Evolutionary conservation across 2,113 vertebrate species (phyloP).

Genomic region (Brachypodius melanocephalos): DNA sequence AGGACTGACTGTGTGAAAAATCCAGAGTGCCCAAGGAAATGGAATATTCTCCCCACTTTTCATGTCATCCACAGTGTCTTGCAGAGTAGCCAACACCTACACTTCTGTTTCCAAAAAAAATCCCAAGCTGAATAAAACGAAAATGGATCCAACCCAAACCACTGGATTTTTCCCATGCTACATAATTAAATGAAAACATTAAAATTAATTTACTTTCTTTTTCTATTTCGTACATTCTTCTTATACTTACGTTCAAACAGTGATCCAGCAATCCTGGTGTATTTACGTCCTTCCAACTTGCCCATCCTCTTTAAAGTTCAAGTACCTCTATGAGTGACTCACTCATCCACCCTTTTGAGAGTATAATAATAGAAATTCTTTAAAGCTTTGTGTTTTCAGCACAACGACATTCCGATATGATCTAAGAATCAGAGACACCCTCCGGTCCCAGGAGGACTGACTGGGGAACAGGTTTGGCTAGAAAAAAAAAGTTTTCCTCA

Average conservation of each 20-base stretch:
- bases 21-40: neutral
- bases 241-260: neutral
- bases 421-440: conserved; percentile 59
- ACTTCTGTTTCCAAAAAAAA: neutral
- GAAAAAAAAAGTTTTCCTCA: conserved; percentile 51
- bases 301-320: conserved; percentile 52
- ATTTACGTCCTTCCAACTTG: neutral
- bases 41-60: neutral
- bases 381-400: conserved; percentile 26
- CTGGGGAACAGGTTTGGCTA: conserved; percentile 62
- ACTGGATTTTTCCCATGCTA: neutral
- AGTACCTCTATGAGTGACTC: conserved; percentile 30
- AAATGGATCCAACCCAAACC: neutral
- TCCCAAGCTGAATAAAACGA: neutral
- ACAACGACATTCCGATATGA: conserved; percentile 31
- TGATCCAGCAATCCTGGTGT: neutral
- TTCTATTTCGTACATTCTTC: neutral
- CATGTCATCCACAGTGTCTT: neutral
- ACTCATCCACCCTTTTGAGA: conserved; percentile 15
- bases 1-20: neutral
- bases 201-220: neutral
- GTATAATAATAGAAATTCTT: conserved; percentile 47
- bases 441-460: neutral
- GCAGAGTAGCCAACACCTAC: neutral
- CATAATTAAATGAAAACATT: neutral